Evolutionary conservation across 2,797 vertebrate genomes (phyloP), one percentile per base, ranked within the genome.

Genomic region (Vespertilio murinus): DNA sequence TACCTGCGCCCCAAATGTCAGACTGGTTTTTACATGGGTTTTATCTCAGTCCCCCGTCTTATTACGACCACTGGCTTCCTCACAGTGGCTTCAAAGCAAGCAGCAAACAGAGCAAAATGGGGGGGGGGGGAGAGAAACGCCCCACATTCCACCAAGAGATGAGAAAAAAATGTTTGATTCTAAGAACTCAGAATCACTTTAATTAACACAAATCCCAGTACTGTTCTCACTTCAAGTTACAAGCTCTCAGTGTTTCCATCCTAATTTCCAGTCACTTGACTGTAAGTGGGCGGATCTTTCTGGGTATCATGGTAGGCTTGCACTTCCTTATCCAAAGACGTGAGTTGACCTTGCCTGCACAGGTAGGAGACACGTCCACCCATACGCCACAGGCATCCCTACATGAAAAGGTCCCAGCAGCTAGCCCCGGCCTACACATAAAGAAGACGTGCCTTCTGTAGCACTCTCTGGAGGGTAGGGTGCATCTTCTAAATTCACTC

Each of bases 21-120:
- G 92, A 56, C 35, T 94, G 80, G 49, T 45, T 56, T 56, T 94
- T 88, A 69, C 42, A 47, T 2, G 13, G 56, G n/a, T 64, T 59
- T 33, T 52, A 64, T 71, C 88, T 86, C 67, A 73, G 52, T 42
- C 17, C 38, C 67, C 3, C 12, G 23, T 52, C 75, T 61, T 14
- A 65, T 87, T n/a, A 61, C 52, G 18, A 25, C 16, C 35, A 6
- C 40, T 78, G 77, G 4, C 67, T 95, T 83, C 10, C 70, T 54
- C 65, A 90, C 47, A 25, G 9, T 25, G 25, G 10, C 75, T 95
- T 91, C 86, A 67, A 91, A 94, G 54, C 9, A 83, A 90, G 30
- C 23, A 45, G 9, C 18, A 47, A 69, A 30, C 38, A 71, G 3
- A 59, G 6, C 20, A 17, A 17, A 65, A 93, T 59, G 1, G 73